A percentile compares a stretch with the other conserved stretches of the same genome.
phyloP scores from a whole-genome alignment of 2,113 vertebrate species.

The Heterochromis multidens region DNA sequence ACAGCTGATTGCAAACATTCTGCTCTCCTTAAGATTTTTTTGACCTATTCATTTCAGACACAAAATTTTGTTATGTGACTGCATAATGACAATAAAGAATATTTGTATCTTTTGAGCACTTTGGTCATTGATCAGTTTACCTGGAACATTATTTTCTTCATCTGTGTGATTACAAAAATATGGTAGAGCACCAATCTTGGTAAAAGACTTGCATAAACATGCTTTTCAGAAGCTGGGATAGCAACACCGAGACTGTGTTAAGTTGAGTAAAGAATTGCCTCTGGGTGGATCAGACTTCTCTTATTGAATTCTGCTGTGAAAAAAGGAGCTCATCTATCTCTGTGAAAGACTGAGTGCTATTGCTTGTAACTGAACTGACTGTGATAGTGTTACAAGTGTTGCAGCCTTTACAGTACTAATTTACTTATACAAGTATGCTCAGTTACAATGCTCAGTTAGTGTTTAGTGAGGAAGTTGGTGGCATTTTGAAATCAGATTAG shows the following conservation, averaged over 20 bases:
- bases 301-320: conserved; percentile 42
- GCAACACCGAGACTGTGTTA: background rate
- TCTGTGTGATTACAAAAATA: background rate
- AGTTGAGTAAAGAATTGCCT: conserved; percentile 21
- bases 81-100: no score
- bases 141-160: background rate
- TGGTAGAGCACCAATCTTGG: background rate
- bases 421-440: background rate
- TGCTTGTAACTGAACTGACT: conserved; percentile 29
- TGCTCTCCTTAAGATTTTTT: no score
- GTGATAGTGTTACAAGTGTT: background rate
- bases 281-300: conserved; percentile 26
- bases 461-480: background rate
- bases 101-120: no score
- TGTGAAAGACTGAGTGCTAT: background rate
- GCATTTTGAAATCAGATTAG: background rate
- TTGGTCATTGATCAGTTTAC: background rate
- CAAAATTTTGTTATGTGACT: no score
- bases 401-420: background rate
- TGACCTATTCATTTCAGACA: no score
- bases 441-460: background rate
- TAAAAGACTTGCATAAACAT: background rate
- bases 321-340: conserved; percentile 35
- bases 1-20: no score
- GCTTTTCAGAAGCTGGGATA: background rate